Percentiles rank a stretch among this genome's conserved stretches.
Evolutionary conservation across 2,113 vertebrate species (phyloP).

Genomic region (Barbus barbus): DNA sequence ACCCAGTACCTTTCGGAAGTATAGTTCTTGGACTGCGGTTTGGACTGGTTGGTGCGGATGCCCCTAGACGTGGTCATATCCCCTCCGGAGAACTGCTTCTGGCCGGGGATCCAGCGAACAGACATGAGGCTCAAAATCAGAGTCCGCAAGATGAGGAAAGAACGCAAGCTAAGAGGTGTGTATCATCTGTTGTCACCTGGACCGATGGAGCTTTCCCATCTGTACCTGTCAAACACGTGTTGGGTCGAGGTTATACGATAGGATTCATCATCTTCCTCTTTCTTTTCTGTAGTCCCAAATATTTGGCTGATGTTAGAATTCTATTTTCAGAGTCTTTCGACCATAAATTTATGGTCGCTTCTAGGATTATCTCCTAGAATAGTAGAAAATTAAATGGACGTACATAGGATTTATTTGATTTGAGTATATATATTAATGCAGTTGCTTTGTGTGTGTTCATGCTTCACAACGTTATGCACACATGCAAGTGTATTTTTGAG

Average conservation of each 20-base stretch:
- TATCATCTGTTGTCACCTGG: slow-evolving; percentile 55
- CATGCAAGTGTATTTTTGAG: slow-evolving; percentile 8
- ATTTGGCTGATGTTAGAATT: neutral
- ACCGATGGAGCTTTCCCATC: slow-evolving; percentile 41
- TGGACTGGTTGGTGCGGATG: slow-evolving; percentile 72
- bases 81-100: slow-evolving; percentile 81
- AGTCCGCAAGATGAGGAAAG: slow-evolving; percentile 88
- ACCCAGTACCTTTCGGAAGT: neutral
- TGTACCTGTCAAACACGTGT: slow-evolving; percentile 23
- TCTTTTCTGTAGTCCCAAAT: neutral
- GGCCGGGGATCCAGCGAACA: slow-evolving; percentile 80
- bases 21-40: slow-evolving; percentile 53
- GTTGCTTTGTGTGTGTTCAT: slow-evolving; percentile 12
- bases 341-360: neutral
- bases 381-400: neutral
- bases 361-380: neutral
- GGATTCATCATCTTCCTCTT: neutral
- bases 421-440: neutral
- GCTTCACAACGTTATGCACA: slow-evolving; percentile 33
- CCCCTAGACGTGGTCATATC: slow-evolving; percentile 84
- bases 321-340: neutral
- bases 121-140: slow-evolving; percentile 92
- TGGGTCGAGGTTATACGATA: neutral
- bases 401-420: neutral
- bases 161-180: slow-evolving; percentile 86